phyloP scores from a whole-genome alignment of 2,888 invertebrate species.

The Hetaerina titia region DNA sequence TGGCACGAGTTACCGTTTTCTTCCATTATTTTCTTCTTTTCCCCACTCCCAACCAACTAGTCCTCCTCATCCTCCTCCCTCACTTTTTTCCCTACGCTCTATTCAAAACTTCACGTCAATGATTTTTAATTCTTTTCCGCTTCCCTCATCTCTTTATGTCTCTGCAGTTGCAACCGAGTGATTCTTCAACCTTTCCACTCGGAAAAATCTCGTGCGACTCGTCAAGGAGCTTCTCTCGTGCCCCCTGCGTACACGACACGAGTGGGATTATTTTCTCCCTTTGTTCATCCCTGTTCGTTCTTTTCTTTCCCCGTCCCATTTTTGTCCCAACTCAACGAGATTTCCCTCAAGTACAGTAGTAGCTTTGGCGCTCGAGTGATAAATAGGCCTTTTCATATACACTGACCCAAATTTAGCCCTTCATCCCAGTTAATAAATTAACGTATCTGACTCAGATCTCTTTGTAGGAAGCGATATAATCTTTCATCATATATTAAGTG shows the following conservation, averaged over 20 bases:
- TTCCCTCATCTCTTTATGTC: constrained; percentile 62
- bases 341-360: background rate
- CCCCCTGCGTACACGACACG: background rate
- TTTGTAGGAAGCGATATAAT: background rate
- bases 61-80: background rate
- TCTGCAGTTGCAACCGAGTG: constrained; percentile 39
- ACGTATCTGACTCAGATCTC: background rate
- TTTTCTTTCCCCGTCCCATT: background rate
- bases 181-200: constrained; percentile 53
- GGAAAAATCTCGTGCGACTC: background rate
- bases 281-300: background rate
- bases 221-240: constrained; percentile 23
- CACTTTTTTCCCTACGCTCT: background rate
- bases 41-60: background rate
- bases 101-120: background rate
- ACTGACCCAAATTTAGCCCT: constrained; percentile 7
- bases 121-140: constrained; percentile 68
- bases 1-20: background rate
- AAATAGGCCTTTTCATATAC: constrained; percentile 32
- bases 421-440: background rate
- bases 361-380: constrained; percentile 23
- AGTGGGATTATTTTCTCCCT: background rate
- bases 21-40: background rate
- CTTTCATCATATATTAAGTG: background rate
- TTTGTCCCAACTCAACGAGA: background rate